Conservation (phyloP, 1,140 invertebrate species). For the Telenomus remus region DNA sequence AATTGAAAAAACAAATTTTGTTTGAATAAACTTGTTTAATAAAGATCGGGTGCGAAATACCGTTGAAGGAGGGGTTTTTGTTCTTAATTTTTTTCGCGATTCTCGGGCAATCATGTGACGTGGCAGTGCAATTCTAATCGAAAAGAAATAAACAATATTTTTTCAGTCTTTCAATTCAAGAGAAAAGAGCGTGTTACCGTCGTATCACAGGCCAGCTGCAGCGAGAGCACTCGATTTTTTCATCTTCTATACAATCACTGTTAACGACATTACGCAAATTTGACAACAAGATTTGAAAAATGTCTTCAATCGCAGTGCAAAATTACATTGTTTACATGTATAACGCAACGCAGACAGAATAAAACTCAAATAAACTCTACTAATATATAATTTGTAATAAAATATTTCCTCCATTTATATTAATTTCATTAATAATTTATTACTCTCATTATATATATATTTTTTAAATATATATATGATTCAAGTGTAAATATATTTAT, state of each 20-base stretch:
- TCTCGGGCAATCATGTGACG: conserved; percentile 20
- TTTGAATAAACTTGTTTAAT: too few species aligned
- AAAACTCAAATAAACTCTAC: conserved; percentile 73
- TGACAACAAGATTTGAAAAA: conserved; percentile 59
- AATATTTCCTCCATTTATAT: conserved; percentile 76
- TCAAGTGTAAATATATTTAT: conserved; percentile 40
- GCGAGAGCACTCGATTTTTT: conserved; percentile 56
- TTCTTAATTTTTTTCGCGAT: neutral
- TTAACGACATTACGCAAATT: conserved; percentile 58
- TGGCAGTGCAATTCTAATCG: conserved; percentile 35
- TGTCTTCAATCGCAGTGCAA: conserved; percentile 54
- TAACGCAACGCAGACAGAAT: conserved; percentile 63
- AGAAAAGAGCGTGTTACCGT: conserved; percentile 62
- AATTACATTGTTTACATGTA: conserved; percentile 55
- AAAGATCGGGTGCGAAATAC: too few species aligned
- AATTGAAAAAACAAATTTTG: too few species aligned
- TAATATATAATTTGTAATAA: conserved; percentile 75
- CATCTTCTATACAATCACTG: conserved; percentile 51
- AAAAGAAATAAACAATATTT: conserved; percentile 20
- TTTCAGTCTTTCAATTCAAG: conserved; percentile 67
- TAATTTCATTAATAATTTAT: conserved; percentile 77
- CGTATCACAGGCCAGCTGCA: conserved; percentile 66
- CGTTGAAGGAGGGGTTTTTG: neutral
- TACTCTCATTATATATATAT: conserved; percentile 73
- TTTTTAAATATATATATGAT: conserved; percentile 45